Evolutionary conservation across 1,140 invertebrate genomes (phyloP), one percentile per base, ranked within the genome.

Genomic region (Cotesia glomerata): DNA sequence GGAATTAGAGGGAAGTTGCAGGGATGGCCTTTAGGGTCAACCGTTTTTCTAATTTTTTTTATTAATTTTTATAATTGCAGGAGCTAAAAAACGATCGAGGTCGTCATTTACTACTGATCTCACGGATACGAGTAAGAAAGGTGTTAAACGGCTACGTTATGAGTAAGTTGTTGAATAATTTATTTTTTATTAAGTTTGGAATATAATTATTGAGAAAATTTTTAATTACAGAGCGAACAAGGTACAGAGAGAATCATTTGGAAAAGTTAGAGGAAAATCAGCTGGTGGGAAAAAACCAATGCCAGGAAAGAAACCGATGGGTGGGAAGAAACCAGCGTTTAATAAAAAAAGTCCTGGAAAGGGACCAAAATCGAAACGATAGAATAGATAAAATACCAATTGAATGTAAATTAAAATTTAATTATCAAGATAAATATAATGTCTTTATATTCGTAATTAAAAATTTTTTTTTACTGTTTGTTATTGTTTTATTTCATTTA

Each of bases 61-160:
- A 61, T 34, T 61, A 26, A 26, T 26, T 26, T 26, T 26, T 26
- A 3, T 26, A 1, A 26, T 79, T 79, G 65, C 59, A 88, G 86
- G 61, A 56, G 65, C 75, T 4, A 69, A 75, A 5, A 88, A 86
- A 77, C 77, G 78, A 58, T 69, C 79, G 35, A 84, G 77, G 63
- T 89, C 89, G n/a, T 86, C 88, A 1, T 95, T 95, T 78, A 89
- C 89, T 9, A 85, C 87, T 3, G 93, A 95, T 85, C 85, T 95
- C 32, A 93, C 93, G 0, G 91, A 95, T 82, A 91, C 90, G 0
- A 93, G 92, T 56, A 88, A 87, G 18, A 90, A 91, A 59, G 89
- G 90, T 36, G 90, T 92, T 0, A 93, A 95, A 76, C 89, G 89
- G 76, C 85, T 94, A 68, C 87, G 93, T 79, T 92, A 92, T 39